These are phyloP conservation scores for Temnothorax rugatulus DNA, from an alignment of 2,888 invertebrate genomes.

Conservation along the genomic window DNA sequence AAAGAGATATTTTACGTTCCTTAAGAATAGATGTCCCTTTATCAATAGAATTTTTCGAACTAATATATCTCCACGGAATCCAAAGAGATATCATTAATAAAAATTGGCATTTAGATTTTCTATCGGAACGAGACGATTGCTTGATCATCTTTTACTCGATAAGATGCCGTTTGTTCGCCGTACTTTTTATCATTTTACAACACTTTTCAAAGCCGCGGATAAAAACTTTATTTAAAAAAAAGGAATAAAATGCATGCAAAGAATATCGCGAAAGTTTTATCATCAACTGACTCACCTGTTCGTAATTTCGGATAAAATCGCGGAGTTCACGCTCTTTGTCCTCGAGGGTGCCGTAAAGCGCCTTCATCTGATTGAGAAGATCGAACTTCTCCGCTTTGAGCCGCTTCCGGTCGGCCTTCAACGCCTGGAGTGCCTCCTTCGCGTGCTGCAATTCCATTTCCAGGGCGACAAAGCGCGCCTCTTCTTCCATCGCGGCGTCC, in stretches of 20 bases:
- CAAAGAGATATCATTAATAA: slow-evolving; percentile 18
- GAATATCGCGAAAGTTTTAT: background rate
- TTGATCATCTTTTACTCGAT: background rate
- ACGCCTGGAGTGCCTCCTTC: slow-evolving; percentile 92
- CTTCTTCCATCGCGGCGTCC: slow-evolving; percentile 86
- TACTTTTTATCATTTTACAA: background rate
- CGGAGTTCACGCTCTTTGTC: slow-evolving; percentile 97
- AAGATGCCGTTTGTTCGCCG: background rate
- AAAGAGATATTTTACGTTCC: slow-evolving; percentile 6
- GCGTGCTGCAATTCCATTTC: slow-evolving; percentile 92
- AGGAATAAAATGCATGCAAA: background rate
- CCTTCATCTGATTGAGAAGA: slow-evolving; percentile 97
- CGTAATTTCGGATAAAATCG: slow-evolving; percentile 97
- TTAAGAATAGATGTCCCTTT: slow-evolving; percentile 11
- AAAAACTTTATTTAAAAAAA: background rate
- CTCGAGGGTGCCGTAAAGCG: slow-evolving; percentile 96
- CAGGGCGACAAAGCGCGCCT: slow-evolving; percentile 88
- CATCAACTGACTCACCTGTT: slow-evolving; percentile 89
- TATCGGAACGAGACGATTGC: background rate
- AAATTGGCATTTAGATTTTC: background rate
- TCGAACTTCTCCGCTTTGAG: slow-evolving; percentile 97
- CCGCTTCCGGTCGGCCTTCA: slow-evolving; percentile 96
- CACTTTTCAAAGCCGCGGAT: background rate
- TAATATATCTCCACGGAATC: background rate
- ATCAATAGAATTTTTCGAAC: background rate